phyloP scores from a whole-genome alignment of 1,140 invertebrate species.

The Bemisia tabaci region DNA sequence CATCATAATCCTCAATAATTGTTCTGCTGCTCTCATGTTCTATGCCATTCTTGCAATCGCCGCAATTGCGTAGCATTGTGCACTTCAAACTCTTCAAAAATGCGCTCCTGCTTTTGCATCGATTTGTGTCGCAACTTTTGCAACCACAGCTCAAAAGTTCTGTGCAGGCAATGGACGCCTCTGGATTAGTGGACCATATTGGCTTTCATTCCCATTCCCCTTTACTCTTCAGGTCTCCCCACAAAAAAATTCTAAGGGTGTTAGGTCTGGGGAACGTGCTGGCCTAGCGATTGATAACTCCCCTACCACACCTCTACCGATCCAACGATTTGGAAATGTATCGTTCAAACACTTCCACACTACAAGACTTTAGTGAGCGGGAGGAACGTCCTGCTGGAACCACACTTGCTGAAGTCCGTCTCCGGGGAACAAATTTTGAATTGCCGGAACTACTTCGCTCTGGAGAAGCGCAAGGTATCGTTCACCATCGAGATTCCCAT shows the following conservation, averaged over 20 bases:
- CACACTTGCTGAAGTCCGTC: background rate
- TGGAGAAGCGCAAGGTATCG: background rate
- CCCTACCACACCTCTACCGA: constrained; percentile 9
- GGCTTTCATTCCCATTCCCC: too few species aligned
- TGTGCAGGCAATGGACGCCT: too few species aligned
- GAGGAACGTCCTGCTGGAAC: constrained; percentile 20
- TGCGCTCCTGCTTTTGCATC: too few species aligned
- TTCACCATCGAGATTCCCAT: constrained; percentile 7
- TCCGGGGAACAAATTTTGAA: background rate
- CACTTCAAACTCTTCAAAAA: too few species aligned
- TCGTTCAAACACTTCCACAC: constrained; percentile 14
- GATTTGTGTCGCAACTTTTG: too few species aligned
- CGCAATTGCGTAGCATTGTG: too few species aligned
- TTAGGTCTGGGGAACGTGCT: constrained; percentile 10
- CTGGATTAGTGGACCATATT: too few species aligned
- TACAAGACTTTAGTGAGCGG: constrained; percentile 21
- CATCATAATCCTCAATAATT: too few species aligned
- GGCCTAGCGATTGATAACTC: constrained; percentile 24
- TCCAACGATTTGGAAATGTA: constrained; percentile 21
- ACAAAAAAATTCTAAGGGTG: constrained; percentile 24
- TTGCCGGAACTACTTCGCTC: background rate
- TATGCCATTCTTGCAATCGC: too few species aligned
- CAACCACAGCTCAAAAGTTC: too few species aligned
- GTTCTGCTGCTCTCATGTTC: too few species aligned
- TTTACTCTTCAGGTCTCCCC: too few species aligned